Percentiles rank a stretch among this genome's conserved stretches.
Evolutionary conservation across 2,113 vertebrate species (phyloP).

Genomic region (Eurypyga helias): DNA sequence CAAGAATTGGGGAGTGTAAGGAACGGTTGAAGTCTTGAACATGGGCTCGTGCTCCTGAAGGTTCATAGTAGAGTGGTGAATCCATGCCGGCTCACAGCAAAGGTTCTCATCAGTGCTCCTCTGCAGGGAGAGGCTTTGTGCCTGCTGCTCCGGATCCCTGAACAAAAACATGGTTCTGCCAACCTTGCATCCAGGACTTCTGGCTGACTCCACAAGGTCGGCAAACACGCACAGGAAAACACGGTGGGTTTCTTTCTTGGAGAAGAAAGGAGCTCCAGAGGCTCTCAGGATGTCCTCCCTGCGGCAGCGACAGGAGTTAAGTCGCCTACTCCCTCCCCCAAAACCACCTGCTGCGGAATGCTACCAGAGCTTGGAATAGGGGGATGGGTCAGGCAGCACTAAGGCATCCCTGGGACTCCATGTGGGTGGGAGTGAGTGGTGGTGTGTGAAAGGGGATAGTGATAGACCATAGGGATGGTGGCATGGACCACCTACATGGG

Average conservation of each 20-base stretch:
- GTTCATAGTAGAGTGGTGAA: neutral
- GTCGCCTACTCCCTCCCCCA: rapidly evolving
- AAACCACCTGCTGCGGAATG: neutral
- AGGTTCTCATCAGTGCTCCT: neutral
- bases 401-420: rapidly evolving
- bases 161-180: neutral
- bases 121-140: neutral
- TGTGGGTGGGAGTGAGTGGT: neutral
- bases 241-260: neutral
- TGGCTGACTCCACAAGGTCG: neutral
- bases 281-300: neutral
- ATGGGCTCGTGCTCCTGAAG: neutral
- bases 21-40: neutral
- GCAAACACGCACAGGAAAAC: neutral
- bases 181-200: neutral
- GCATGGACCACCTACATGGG: neutral
- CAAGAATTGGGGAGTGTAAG: neutral
- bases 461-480: neutral
- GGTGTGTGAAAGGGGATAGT: neutral
- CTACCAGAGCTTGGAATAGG: neutral
- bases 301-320: neutral
- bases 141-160: neutral
- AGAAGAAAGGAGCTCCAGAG: neutral
- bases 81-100: neutral
- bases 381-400: neutral